Evolutionary conservation across 2,113 vertebrate species (phyloP).

Genomic region (Pandion haliaetus): DNA sequence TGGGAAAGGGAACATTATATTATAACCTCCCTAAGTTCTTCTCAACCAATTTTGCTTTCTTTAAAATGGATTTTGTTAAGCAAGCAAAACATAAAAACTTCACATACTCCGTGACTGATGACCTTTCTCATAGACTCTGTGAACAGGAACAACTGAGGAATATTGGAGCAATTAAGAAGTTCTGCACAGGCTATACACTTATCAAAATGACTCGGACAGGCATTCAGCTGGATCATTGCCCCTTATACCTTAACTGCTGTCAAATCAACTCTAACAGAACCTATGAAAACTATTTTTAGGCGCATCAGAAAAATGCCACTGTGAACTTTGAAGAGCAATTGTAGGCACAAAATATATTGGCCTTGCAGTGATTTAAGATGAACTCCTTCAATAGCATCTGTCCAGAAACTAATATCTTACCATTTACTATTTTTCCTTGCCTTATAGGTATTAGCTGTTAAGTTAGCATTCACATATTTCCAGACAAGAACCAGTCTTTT

Average conservation of each 20-base stretch:
- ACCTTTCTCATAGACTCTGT: conserved; percentile 63
- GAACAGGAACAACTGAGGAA: conserved; percentile 59
- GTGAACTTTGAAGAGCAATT: conserved; percentile 74
- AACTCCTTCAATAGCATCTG: conserved; percentile 11
- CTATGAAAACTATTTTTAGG: conserved; percentile 66
- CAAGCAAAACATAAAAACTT: conserved; percentile 63
- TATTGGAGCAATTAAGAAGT: conserved; percentile 70
- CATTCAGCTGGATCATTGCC: conserved; percentile 60
- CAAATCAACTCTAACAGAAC: conserved; percentile 41
- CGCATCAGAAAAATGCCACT: conserved; percentile 72
- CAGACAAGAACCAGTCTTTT: neutral
- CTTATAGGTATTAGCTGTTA: neutral
- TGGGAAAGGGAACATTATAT: neutral
- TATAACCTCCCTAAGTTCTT: conserved; percentile 14
- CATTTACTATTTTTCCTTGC: neutral
- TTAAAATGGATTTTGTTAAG: conserved; percentile 65
- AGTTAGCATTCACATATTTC: neutral
- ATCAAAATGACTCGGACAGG: conserved; percentile 68
- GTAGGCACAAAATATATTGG: conserved; percentile 35
- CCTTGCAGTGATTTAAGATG: conserved; percentile 8
- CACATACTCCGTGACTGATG: conserved; percentile 56
- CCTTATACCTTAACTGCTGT: conserved; percentile 58
- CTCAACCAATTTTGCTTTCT: conserved; percentile 1
- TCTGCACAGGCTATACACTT: conserved; percentile 45
- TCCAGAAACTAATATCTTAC: neutral